Percentiles rank a stretch among this genome's conserved stretches.
phyloP scores from a whole-genome alignment of 1,140 invertebrate species.

The Polypedilum pembai region DNA sequence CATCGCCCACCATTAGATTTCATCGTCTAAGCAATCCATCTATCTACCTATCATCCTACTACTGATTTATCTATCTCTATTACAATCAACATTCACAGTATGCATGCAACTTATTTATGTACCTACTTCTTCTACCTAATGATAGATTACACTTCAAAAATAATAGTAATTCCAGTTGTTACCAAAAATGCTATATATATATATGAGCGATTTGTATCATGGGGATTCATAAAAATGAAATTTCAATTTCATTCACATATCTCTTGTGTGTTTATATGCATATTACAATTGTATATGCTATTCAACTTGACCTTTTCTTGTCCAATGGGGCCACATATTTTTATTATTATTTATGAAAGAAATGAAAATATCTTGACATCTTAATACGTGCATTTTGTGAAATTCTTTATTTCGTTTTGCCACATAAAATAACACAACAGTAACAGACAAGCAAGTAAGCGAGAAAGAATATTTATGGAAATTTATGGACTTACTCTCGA shows the following conservation, averaged over 20 bases:
- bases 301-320: slow-evolving; percentile 4
- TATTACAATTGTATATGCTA: not conserved
- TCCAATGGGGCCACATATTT: too few species aligned
- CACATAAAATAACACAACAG: not conserved
- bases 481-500: not conserved
- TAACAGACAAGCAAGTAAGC: not conserved
- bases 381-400: slow-evolving; percentile 18
- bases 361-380: slow-evolving; percentile 2
- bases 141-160: too few species aligned
- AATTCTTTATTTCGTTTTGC: slow-evolving; percentile 18
- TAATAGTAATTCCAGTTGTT: too few species aligned
- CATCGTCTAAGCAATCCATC: too few species aligned
- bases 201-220: not conserved
- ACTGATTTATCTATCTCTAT: too few species aligned
- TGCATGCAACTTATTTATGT: too few species aligned
- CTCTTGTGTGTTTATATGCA: not conserved
- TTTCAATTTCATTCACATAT: not conserved
- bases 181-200: too few species aligned
- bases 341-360: not conserved
- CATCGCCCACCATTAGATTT: too few species aligned
- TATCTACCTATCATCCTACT: too few species aligned
- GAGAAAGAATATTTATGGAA: not conserved
- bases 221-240: not conserved
- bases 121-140: too few species aligned
- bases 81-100: too few species aligned